Conservation (phyloP, 2,888 invertebrate species). For the Conomelus anceps region DNA sequence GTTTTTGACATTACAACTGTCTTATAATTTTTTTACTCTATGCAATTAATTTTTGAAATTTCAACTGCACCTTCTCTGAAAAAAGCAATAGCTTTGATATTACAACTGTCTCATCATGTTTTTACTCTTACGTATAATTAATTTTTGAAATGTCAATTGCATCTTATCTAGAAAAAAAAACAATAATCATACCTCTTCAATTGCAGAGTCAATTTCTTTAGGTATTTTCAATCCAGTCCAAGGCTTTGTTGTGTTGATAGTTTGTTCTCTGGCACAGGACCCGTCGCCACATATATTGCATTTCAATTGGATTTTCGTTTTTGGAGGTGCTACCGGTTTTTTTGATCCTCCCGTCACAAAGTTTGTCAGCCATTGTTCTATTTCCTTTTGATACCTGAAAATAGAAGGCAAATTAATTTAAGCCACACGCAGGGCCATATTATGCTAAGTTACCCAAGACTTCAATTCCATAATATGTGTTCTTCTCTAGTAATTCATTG, state of each 20-base stretch:
- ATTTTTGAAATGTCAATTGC: too few species aligned
- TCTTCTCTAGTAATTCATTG: too few species aligned
- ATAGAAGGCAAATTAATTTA: background rate
- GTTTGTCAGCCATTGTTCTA: constrained; percentile 11
- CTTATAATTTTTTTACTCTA: too few species aligned
- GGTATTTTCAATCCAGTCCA: constrained; percentile 63
- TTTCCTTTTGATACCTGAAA: constrained; percentile 20
- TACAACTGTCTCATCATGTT: too few species aligned
- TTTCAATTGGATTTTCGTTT: constrained; percentile 31
- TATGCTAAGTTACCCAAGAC: too few species aligned
- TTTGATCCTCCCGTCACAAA: background rate
- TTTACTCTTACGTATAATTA: too few species aligned
- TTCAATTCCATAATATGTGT: too few species aligned
- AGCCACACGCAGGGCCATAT: background rate
- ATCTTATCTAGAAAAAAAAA: too few species aligned
- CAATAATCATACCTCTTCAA: constrained; percentile 58
- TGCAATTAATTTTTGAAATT: too few species aligned
- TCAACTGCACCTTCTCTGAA: too few species aligned
- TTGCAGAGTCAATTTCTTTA: constrained; percentile 62
- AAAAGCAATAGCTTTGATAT: too few species aligned
- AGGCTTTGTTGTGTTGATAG: constrained; percentile 48
- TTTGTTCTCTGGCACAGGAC: constrained; percentile 53
- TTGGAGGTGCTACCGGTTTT: background rate
- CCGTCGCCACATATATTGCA: constrained; percentile 56
- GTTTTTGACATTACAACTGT: too few species aligned